These are phyloP conservation scores for Sminthopsis crassicaudata DNA, from an alignment of 2,113 vertebrate species.

Conservation along the genomic window DNA sequence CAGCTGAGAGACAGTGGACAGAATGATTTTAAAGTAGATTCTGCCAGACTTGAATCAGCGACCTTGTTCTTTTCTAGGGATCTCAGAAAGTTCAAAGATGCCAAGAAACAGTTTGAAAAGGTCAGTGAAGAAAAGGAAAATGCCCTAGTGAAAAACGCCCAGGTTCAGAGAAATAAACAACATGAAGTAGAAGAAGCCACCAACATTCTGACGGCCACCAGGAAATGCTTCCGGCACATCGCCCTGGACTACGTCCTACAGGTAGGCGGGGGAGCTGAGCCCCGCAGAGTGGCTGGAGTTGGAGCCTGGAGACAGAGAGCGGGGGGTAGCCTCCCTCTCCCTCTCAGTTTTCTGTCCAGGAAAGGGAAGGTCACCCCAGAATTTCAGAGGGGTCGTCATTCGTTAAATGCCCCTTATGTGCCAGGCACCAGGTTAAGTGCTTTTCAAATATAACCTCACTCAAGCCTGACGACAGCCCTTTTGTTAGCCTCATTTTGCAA, in stretches of 20 bases:
- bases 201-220: conserved; percentile 94
- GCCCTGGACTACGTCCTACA: conserved; percentile 98
- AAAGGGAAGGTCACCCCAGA: too few relatives aligned
- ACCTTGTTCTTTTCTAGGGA: conserved; percentile 85
- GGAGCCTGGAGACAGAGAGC: background rate
- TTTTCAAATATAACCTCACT: background rate
- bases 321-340: too few relatives aligned
- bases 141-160: conserved; percentile 95
- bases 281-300: too few relatives aligned
- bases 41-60: conserved; percentile 9
- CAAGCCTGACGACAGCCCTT: accelerated
- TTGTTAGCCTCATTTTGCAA: background rate
- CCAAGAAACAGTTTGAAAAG: conserved; percentile 99
- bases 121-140: conserved; percentile 98
- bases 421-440: background rate
- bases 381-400: background rate
- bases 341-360: too few relatives aligned
- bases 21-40: conserved; percentile 13
- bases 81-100: conserved; percentile 97
- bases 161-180: conserved; percentile 95
- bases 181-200: conserved; percentile 98
- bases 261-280: conserved; percentile 79
- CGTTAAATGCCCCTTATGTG: background rate
- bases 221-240: conserved; percentile 97
- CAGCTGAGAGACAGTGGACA: background rate